Percentiles rank a stretch among this genome's conserved stretches.
Evolutionary conservation across 2,113 vertebrate species (phyloP).

Genomic region (Ageneiosus marmoratus): DNA sequence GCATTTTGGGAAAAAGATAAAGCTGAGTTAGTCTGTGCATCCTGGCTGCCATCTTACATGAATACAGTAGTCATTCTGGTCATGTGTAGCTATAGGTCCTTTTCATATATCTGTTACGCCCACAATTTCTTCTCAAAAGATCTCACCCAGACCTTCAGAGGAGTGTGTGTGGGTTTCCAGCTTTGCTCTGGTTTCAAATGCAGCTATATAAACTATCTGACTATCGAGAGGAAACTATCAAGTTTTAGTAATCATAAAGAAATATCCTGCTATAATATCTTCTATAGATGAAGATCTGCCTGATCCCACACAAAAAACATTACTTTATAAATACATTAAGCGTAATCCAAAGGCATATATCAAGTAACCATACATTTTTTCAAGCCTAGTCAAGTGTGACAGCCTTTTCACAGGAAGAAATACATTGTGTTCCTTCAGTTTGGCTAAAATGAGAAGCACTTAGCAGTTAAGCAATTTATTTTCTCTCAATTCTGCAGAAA

Average conservation of each 20-base stretch:
- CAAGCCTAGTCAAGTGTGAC: slow-evolving; percentile 5
- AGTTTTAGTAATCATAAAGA: background rate
- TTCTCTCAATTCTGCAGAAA: slow-evolving; percentile 27
- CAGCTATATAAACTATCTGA: slow-evolving; percentile 10
- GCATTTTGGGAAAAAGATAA: background rate
- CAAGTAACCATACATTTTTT: slow-evolving; percentile 8
- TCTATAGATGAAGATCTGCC: background rate
- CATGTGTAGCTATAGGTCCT: slow-evolving; percentile 43
- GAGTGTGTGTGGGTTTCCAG: slow-evolving; percentile 22
- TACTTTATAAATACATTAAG: background rate
- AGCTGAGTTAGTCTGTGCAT: slow-evolving; percentile 13
- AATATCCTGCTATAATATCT: background rate
- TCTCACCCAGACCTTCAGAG: slow-evolving; percentile 37
- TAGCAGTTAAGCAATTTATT: slow-evolving; percentile 35
- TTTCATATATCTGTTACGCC: background rate
- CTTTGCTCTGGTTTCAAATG: slow-evolving; percentile 21
- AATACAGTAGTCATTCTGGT: slow-evolving; percentile 35
- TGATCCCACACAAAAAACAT: background rate
- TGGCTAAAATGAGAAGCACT: slow-evolving; percentile 43
- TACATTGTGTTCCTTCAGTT: slow-evolving; percentile 26
- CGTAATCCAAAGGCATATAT: background rate
- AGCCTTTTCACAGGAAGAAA: slow-evolving; percentile 27
- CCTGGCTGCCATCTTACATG: slow-evolving; percentile 45
- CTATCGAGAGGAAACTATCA: background rate
- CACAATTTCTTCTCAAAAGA: slow-evolving; percentile 35